These are phyloP conservation scores for Eupithecia subumbrata DNA, from an alignment of 2,888 invertebrate genomes.

Conservation along the genomic window DNA sequence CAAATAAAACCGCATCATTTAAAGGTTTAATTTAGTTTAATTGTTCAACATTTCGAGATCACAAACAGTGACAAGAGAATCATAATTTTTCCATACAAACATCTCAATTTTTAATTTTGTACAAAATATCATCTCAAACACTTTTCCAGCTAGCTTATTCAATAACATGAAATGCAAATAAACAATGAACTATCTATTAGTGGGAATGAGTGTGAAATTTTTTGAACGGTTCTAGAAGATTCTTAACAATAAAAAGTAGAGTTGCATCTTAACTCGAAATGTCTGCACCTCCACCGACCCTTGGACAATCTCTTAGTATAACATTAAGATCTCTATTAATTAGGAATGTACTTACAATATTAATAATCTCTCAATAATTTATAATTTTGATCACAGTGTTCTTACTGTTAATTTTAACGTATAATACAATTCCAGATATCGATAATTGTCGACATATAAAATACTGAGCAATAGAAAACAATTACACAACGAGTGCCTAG, in stretches of 20 bases:
- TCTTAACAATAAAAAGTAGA: slow-evolving; percentile 27
- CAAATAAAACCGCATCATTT: slow-evolving; percentile 56
- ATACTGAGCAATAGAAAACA: slow-evolving; percentile 84
- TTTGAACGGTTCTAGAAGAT: slow-evolving; percentile 60
- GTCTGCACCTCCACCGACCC: slow-evolving; percentile 45
- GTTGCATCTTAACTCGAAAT: slow-evolving; percentile 29
- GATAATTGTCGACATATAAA: slow-evolving; percentile 74
- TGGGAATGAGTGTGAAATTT: slow-evolving; percentile 61
- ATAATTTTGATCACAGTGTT: slow-evolving; percentile 84
- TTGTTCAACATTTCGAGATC: slow-evolving; percentile 81
- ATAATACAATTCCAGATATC: slow-evolving; percentile 80
- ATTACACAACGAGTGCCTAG: slow-evolving; percentile 74
- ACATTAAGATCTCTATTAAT: slow-evolving; percentile 78
- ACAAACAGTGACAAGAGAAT: slow-evolving; percentile 76
- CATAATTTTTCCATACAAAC: slow-evolving; percentile 69
- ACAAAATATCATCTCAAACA: slow-evolving; percentile 80
- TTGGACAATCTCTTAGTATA: slow-evolving; percentile 71
- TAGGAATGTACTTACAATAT: slow-evolving; percentile 83
- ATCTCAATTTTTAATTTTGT: slow-evolving; percentile 75
- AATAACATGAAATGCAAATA: slow-evolving; percentile 71
- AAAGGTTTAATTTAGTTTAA: slow-evolving; percentile 79
- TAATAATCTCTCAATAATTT: slow-evolving; percentile 84
- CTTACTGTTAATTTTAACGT: slow-evolving; percentile 83
- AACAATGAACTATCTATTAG: slow-evolving; percentile 52
- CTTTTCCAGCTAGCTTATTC: slow-evolving; percentile 65